Conservation (phyloP, 2,888 invertebrate genomes). For the Sipha maydis region DNA sequence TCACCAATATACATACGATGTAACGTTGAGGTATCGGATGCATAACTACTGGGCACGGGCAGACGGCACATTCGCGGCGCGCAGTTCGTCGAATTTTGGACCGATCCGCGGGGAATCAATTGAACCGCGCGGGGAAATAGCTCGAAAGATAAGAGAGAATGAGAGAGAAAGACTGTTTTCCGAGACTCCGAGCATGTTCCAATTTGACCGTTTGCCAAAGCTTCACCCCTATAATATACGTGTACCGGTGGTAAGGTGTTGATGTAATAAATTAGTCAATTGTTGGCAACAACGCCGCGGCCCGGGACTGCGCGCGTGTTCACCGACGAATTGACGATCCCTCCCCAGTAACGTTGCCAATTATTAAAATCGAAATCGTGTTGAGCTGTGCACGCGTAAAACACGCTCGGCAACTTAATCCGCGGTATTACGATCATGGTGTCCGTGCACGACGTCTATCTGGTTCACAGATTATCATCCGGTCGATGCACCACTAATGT, state of each 20-base stretch:
- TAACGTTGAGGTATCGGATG: too few species aligned
- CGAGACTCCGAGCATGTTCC: slow-evolving; percentile 27
- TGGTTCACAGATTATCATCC: too few species aligned
- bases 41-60: neutral
- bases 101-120: slow-evolving; percentile 39
- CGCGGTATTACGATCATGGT: too few species aligned
- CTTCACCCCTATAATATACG: slow-evolving; percentile 7
- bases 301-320: neutral
- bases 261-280: slow-evolving; percentile 55
- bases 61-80: neutral
- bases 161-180: neutral
- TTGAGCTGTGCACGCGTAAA: neutral
- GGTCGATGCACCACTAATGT: too few species aligned
- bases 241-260: slow-evolving; percentile 31
- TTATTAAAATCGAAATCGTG: slow-evolving; percentile 27
- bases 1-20: slow-evolving; percentile 6
- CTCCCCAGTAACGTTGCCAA: neutral
- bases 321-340: slow-evolving; percentile 9
- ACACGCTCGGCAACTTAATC: too few species aligned
- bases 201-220: slow-evolving; percentile 56
- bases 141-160: slow-evolving; percentile 21
- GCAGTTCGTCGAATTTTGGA: neutral
- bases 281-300: slow-evolving; percentile 44
- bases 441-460: too few species aligned
- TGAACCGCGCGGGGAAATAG: slow-evolving; percentile 19